phyloP scores from a whole-genome alignment of 2,797 vertebrate species.

The Carduelis carduelis region DNA sequence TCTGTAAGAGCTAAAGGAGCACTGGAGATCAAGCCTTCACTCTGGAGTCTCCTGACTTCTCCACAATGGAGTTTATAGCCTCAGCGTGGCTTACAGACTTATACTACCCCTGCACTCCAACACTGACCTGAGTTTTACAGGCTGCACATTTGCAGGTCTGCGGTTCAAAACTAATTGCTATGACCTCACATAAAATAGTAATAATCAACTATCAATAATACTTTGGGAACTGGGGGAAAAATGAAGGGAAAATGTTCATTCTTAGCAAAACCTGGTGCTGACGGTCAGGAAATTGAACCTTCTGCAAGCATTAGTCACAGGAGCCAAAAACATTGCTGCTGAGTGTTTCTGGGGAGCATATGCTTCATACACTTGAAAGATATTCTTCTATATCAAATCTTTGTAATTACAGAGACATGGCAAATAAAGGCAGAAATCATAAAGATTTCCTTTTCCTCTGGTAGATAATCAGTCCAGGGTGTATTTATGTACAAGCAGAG shows the following conservation, averaged over 20 bases:
- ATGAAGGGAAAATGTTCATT: neutral
- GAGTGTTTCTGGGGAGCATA: conserved; percentile 44
- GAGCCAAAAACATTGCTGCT: conserved; percentile 32
- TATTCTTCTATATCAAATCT: neutral
- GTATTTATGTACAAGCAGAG: neutral
- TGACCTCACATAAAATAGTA: conserved; percentile 1
- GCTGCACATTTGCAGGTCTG: neutral
- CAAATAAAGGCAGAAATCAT: conserved; percentile 28
- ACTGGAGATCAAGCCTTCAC: neutral
- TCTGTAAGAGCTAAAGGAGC: neutral
- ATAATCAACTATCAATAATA: conserved; percentile 15
- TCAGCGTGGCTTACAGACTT: neutral
- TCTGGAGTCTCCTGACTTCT: neutral
- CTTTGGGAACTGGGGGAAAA: neutral
- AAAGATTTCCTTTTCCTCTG: conserved; percentile 1
- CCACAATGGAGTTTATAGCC: neutral
- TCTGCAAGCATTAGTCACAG: neutral
- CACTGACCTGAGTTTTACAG: neutral
- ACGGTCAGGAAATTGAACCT: conserved; percentile 36
- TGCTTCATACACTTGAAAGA: conserved; percentile 14
- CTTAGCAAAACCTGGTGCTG: neutral
- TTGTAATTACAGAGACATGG: neutral
- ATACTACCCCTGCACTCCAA: neutral
- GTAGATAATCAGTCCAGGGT: conserved; percentile 8
- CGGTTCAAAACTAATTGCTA: neutral